Conservation (phyloP, 2,797 vertebrate genomes). For the Clarias pachynema region DNA sequence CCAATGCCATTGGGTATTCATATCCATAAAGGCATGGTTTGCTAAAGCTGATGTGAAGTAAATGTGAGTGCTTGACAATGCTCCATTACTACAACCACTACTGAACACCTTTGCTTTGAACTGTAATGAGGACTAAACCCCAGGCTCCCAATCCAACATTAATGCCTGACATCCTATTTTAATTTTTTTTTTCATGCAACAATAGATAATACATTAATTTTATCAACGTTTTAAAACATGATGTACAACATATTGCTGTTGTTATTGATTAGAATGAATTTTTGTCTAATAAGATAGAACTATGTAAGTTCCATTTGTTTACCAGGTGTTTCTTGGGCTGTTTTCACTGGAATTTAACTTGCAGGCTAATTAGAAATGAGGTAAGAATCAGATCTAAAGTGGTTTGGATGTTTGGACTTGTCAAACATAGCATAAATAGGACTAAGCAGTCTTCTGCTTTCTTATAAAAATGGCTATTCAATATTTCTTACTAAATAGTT, state of each 20-base stretch:
- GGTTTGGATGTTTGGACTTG: background rate
- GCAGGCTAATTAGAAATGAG: background rate
- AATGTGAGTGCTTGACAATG: too few species aligned
- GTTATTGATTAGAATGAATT: background rate
- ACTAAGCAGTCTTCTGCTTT: background rate
- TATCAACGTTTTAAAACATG: background rate
- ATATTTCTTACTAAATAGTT: slow-evolving; percentile 8
- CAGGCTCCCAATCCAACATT: too few species aligned
- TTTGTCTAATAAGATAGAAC: background rate
- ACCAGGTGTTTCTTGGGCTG: background rate
- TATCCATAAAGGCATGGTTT: too few species aligned
- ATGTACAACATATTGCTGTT: background rate
- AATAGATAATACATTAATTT: background rate
- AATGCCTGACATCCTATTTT: too few species aligned
- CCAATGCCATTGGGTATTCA: too few species aligned
- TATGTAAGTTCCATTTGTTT: background rate
- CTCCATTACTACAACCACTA: too few species aligned
- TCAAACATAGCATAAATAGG: background rate
- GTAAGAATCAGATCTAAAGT: background rate
- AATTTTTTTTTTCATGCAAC: background rate
- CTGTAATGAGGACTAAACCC: background rate
- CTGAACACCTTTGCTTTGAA: background rate
- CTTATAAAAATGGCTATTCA: background rate
- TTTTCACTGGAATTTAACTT: background rate
- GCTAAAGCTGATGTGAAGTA: too few species aligned